Evolutionary conservation across 2,113 vertebrate genomes (phyloP).

Genomic region (Phylloscopus trochilus): DNA sequence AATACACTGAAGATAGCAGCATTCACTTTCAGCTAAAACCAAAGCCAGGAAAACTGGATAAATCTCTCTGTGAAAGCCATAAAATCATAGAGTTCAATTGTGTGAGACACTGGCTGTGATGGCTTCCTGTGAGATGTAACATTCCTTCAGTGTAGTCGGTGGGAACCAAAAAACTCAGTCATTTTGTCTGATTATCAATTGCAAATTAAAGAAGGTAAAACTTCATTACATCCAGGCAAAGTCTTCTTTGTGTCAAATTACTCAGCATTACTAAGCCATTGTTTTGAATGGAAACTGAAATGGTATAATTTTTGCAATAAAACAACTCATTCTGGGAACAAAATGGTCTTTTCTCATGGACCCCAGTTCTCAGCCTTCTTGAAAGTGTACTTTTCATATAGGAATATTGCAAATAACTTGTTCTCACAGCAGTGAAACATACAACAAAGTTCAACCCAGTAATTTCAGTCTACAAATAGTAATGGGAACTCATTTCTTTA

Average conservation of each 20-base stretch:
- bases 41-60: conserved; percentile 22
- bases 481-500: neutral
- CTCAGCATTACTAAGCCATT: neutral
- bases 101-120: neutral
- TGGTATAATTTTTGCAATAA: neutral
- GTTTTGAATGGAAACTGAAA: neutral
- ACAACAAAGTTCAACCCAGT: neutral
- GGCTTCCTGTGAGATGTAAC: neutral
- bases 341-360: neutral
- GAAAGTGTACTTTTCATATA: neutral
- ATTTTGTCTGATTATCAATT: neutral
- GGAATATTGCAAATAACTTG: neutral
- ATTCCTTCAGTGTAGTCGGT: neutral
- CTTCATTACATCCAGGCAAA: neutral
- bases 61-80: neutral
- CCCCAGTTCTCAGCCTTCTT: neutral
- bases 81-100: neutral
- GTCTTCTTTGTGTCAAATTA: neutral
- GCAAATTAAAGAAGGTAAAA: neutral
- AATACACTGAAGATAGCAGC: neutral
- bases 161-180: neutral
- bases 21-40: neutral
- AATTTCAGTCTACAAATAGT: neutral
- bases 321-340: neutral
- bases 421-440: neutral